These are phyloP conservation scores for Bombus waltoni DNA, from an alignment of 1,140 invertebrate species.

Conservation along the genomic window DNA sequence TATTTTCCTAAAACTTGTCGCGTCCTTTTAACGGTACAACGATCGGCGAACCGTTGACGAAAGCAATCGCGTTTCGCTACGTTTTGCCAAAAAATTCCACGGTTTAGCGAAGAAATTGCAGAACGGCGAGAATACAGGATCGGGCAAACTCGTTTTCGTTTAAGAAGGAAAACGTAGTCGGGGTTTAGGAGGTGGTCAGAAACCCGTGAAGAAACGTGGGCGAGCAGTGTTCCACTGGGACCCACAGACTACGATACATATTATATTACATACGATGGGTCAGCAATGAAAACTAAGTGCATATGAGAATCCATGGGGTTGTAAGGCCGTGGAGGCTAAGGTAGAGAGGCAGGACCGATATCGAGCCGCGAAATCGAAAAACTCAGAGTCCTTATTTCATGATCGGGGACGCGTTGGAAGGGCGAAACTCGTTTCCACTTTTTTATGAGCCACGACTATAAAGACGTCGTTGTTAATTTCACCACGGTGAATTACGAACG, in stretches of 20 bases:
- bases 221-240: constrained; percentile 76
- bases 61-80: too few species aligned
- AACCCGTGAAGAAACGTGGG: constrained; percentile 60
- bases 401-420: constrained; percentile 38
- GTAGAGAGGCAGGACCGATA: constrained; percentile 14
- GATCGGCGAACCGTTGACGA: too few species aligned
- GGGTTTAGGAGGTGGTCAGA: constrained; percentile 54
- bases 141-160: constrained; percentile 60
- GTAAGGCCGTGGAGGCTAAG: constrained; percentile 36
- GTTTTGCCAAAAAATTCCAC: neutral
- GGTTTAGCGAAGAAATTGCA: constrained; percentile 25
- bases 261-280: constrained; percentile 80
- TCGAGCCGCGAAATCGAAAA: constrained; percentile 57
- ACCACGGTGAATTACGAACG: constrained; percentile 4
- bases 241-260: constrained; percentile 79
- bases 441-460: constrained; percentile 35
- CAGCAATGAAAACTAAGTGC: constrained; percentile 83
- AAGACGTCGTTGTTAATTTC: constrained; percentile 25
- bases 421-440: constrained; percentile 39
- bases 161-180: constrained; percentile 51
- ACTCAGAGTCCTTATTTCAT: constrained; percentile 38
- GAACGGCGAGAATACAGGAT: constrained; percentile 25
- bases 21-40: too few species aligned
- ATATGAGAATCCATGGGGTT: constrained; percentile 82
- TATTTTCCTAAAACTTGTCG: too few species aligned